These are phyloP conservation scores for Margarornis squamiger DNA, from an alignment of 2,797 vertebrate species.

Conservation along the genomic window DNA sequence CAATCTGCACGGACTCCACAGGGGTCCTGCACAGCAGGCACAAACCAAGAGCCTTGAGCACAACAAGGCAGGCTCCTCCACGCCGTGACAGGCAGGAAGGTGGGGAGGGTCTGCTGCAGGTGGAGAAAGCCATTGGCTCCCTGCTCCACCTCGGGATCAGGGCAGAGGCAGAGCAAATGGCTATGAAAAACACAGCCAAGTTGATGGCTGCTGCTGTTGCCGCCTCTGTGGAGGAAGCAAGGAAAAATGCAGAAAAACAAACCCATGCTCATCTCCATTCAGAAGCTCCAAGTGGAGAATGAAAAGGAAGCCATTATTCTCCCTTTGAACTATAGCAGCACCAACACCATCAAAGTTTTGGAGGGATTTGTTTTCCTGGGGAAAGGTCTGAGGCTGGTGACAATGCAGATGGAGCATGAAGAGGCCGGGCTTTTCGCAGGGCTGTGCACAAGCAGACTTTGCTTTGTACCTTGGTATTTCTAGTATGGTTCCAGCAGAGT, in stretches of 20 bases:
- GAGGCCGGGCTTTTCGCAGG: neutral
- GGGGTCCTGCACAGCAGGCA: constrained; percentile 21
- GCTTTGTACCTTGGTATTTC: constrained; percentile 56
- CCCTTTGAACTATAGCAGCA: constrained; percentile 68
- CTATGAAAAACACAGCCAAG: constrained; percentile 14
- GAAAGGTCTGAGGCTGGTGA: neutral
- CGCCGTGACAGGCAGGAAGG: neutral
- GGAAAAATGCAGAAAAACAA: constrained; percentile 53
- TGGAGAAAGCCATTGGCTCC: neutral
- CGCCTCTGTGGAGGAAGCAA: neutral
- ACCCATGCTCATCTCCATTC: constrained; percentile 38
- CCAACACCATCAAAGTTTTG: constrained; percentile 44
- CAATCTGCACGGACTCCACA: neutral
- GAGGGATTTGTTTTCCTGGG: constrained; percentile 60
- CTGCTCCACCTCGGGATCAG: neutral
- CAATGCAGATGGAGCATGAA: neutral
- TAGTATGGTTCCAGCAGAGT: constrained; percentile 40
- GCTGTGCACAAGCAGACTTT: constrained; percentile 37
- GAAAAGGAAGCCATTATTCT: constrained; percentile 35
- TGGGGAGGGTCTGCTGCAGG: neutral
- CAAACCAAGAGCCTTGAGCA: neutral
- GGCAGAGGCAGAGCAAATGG: constrained; percentile 12
- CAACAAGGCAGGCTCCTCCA: neutral
- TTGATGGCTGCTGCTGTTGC: constrained; percentile 7
- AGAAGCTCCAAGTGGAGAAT: constrained; percentile 8